Evolutionary conservation across 1,140 invertebrate genomes (phyloP), one percentile per base, ranked within the genome.

Genomic region (Theocolax elegans): DNA sequence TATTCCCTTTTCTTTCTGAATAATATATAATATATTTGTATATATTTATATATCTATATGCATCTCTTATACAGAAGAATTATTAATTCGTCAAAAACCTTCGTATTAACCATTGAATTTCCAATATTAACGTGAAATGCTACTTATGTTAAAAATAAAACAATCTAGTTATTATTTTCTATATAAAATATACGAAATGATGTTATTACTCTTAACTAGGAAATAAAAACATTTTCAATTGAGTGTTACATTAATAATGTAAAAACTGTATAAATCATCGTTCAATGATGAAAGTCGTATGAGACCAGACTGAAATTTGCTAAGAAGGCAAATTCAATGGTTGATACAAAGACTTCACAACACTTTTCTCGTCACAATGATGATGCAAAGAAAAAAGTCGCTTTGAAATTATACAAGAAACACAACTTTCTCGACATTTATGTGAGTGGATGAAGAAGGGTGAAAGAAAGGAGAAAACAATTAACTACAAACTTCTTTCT

Each of bases 11-110:
- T 68, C 25, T n/a, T n/a, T 64, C 31, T 46, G 40, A 23, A 64
- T 70, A 69, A 49, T 71, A 60, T 72, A 68, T 56, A 66, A 69
- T 54, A 53, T 59, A 59, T 59, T 9, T 54, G 59, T 74, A 29
- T 67, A 69, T 69, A 42, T 69, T 65, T 44, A 60, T 68, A 60
- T 60, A 68, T 70, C 13, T 63, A 56, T 56, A 70, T 56, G 27
- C 49, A 56, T 63, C 49, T 63, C 48, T 29, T 56, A 56, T 35
- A 71, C 31, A 70, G 54, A 66, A 71, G 27, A 63, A 40, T 40
- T 54, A 59, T 56, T 38, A 19, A 65, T 71, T 71, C 31, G n/a
- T 64, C 38, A 46, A 73, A 54, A 64, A 64, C 49, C 42, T 63
- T 70, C 40, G 21, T 42, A 70, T 70, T 64, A 64, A 29, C 51